Evolutionary conservation across 2,888 invertebrate species (phyloP), one percentile per base, ranked within the genome.

Genomic region (Pheosia gnoma): DNA sequence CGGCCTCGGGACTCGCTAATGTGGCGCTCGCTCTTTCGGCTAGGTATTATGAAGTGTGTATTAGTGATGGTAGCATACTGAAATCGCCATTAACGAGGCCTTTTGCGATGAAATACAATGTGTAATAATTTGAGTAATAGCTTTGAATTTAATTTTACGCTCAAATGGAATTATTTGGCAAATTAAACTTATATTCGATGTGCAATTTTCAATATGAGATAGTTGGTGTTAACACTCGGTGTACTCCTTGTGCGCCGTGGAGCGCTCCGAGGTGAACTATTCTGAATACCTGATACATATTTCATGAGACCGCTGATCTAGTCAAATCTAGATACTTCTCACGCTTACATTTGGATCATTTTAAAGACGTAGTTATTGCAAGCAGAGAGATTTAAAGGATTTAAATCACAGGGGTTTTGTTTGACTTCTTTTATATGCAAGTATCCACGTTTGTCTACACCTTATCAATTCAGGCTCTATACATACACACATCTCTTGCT

Each of bases 251-350:
- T 25, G 25, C 43, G 53, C 59, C 57, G 60, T 38, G 51, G 45
- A 25, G 52, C n/a, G 36, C 60, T 61, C 53, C 59, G 51, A 60
- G 56, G 63, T 54, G 62, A 74, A 79, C 82, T 83, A 86, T 88
- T 86, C 85, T 81, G 82, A 87, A 76, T 78, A 80, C 77, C 78
- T 84, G 78, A 84, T 88, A 83, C 81, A 89, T 89, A 87, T 89
- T 88, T 87, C 85, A 89, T 87, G 79, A 61, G 66, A 71, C 65
- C 73, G 60, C 66, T 70, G 71, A 66, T 67, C 65, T 62, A 53
- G 61, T 60, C 69, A 59, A 75, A 79, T 80, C 77, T 74, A 71
- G 25, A 2, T 25, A 25, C 64, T 72, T 71, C 66, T 63, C 68
- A 70, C 63, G 65, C 62, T 64, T 63, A 71, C 65, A 71, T 66